Base-by-base conservation (phyloP, 2,888 invertebrate species). In the Drosophila colorata region DNA sequence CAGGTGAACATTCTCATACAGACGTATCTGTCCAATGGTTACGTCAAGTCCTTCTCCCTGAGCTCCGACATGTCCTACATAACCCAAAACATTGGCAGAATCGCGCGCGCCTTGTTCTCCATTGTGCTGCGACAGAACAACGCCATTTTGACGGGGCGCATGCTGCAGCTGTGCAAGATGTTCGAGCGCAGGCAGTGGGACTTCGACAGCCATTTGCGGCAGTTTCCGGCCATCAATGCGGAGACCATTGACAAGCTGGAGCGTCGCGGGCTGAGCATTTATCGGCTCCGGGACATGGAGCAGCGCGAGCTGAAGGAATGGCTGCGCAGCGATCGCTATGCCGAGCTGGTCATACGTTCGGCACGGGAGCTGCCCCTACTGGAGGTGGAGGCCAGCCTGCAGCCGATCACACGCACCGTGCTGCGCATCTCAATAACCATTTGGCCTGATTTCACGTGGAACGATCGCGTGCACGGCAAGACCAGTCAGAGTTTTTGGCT, bases 381-480 rank as follows among this genome's bases (percentile, higher is more conserved):
- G 3, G 95, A 96, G 31, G 94, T 98, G 87, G 96, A 97, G 31
- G 95, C 97, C 0, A 95, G 93, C 28, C 93, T 99, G 8, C 98
- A 99, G 90, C 99, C 99, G 0, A 99, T 99, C 78, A 99, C 99
- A 0, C 94, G 98, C 47, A 98, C 97, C 0, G 96, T 98, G 4
- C 92, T 98, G 13, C 93, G 96, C 86, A 96, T 99, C 77, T 95
- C 95, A 64, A 94, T 99, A 13, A 94, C 94, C 55, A 95, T 99
- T 20, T 95, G 93, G 60, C 95, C 98, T 0, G 95, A 95, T 77
- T 95, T 95, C 82, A 95, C 94, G 68, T 99, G 98, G 98, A 97
- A 97, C 87, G 97, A 98, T 90, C 95, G 94, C 80, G 94, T 98
- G 47, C 98, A 99, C 90, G 97, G 98, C 0, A 96, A 96, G 91